Evolutionary conservation across 1,140 invertebrate species (phyloP).

Genomic region (Drosophila orena): DNA sequence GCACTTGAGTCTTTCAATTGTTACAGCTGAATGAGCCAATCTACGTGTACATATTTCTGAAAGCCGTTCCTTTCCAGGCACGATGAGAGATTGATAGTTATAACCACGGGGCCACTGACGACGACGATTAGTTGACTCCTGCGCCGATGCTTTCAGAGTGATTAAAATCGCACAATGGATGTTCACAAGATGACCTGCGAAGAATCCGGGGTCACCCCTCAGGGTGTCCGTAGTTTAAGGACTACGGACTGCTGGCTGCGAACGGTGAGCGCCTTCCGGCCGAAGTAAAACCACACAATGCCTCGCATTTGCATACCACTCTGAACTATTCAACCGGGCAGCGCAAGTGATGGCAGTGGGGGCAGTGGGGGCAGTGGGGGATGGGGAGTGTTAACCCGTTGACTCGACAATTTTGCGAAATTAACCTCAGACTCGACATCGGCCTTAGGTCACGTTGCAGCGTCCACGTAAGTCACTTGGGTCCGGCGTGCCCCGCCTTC

Average conservation of each 20-base stretch:
- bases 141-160: conserved; percentile 69
- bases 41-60: background rate
- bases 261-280: conserved; percentile 58
- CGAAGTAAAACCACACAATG: conserved; percentile 78
- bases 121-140: conserved; percentile 68
- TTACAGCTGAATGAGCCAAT: background rate
- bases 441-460: conserved; percentile 80
- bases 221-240: too few relatives aligned
- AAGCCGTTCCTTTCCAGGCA: background rate
- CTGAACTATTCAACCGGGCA: conserved; percentile 66
- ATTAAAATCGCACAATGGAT: conserved; percentile 74
- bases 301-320: conserved; percentile 78
- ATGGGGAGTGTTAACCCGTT: conserved; percentile 52
- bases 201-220: conserved; percentile 7
- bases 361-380: background rate
- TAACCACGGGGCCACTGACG: conserved; percentile 49
- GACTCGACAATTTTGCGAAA: conserved; percentile 83
- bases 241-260: conserved; percentile 3
- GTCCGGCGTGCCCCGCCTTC: conserved; percentile 21
- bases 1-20: too few relatives aligned
- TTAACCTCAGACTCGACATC: conserved; percentile 76
- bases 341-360: background rate
- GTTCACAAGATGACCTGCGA: conserved; percentile 61
- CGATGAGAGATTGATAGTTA: conserved; percentile 48
- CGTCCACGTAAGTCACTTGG: conserved; percentile 75